These are phyloP conservation scores for Imbricaverruca yamaguchii DNA, from an alignment of 2,888 invertebrate genomes.

Conservation along the genomic window DNA sequence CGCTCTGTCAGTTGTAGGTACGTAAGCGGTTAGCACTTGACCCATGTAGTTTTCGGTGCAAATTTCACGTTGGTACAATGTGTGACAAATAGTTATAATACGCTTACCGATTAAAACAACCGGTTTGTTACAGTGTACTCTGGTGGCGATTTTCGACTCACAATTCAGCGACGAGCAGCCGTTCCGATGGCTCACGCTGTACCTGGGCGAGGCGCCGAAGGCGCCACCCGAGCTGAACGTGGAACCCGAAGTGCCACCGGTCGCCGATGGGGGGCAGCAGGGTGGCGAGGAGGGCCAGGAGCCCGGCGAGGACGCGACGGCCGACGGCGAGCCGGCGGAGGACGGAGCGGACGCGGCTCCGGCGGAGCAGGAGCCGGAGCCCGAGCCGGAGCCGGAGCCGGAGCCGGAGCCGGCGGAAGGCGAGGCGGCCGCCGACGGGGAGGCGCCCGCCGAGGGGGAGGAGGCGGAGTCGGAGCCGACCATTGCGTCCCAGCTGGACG, in stretches of 20 bases:
- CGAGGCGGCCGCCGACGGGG: background rate
- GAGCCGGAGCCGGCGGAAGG: background rate
- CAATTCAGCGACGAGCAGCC: background rate
- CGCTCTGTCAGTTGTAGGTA: too few species aligned
- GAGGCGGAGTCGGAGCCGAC: background rate
- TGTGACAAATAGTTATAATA: too few species aligned
- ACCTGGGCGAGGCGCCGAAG: background rate
- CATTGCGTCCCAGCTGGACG: background rate
- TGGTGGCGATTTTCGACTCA: background rate
- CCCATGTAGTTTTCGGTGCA: too few species aligned
- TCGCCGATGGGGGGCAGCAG: conserved; percentile 30
- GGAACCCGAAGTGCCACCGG: conserved; percentile 29
- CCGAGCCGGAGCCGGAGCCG: background rate
- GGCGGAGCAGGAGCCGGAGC: background rate
- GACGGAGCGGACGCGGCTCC: background rate
- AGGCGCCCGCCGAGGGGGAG: background rate
- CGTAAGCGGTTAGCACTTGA: too few species aligned
- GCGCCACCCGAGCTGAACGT: conserved; percentile 30
- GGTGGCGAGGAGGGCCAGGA: conserved; percentile 27
- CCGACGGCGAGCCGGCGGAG: background rate
- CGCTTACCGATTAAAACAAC: too few species aligned
- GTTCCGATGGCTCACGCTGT: background rate
- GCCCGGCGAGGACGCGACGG: background rate
- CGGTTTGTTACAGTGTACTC: conserved; percentile 19
- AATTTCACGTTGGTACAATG: too few species aligned